Conservation (phyloP, 2,888 invertebrate genomes). For the Xanthorhoe spadicearia region DNA sequence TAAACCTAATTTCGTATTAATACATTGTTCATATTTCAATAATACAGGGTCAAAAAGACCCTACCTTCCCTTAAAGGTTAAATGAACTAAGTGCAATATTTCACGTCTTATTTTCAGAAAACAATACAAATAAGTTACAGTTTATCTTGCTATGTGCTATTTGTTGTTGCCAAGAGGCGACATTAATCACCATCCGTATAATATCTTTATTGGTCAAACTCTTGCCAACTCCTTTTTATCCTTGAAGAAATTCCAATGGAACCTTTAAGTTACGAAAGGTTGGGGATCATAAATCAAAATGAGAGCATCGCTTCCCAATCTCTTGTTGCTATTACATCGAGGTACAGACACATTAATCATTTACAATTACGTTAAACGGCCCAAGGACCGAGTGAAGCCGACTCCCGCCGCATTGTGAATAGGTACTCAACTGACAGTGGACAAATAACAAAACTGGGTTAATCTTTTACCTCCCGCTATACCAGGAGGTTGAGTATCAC, state of each 20-base stretch:
- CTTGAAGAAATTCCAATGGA: slow-evolving; percentile 48
- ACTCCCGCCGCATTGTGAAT: slow-evolving; percentile 82
- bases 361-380: slow-evolving; percentile 83
- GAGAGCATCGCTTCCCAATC: slow-evolving; percentile 71
- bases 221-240: slow-evolving; percentile 36
- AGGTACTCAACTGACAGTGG: slow-evolving; percentile 84
- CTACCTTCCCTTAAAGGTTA: not conserved
- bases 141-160: slow-evolving; percentile 2
- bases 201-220: slow-evolving; percentile 24
- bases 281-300: slow-evolving; percentile 72
- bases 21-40: not conserved
- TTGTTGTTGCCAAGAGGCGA: slow-evolving; percentile 19
- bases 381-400: slow-evolving; percentile 75
- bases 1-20: not conserved
- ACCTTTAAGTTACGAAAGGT: slow-evolving; percentile 55
- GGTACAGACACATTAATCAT: slow-evolving; percentile 81
- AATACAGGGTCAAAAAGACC: not conserved
- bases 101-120: not conserved
- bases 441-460: slow-evolving; percentile 85
- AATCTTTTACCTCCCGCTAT: slow-evolving; percentile 82
- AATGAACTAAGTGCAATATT: not conserved
- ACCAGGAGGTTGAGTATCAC: slow-evolving; percentile 74
- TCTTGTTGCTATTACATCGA: slow-evolving; percentile 72
- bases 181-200: slow-evolving; percentile 20
- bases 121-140: slow-evolving; percentile 5